A percentile compares a stretch with the other conserved stretches of the same genome.
Conservation (phyloP, 2,888 invertebrate genomes). For the Archips xylosteana region DNA sequence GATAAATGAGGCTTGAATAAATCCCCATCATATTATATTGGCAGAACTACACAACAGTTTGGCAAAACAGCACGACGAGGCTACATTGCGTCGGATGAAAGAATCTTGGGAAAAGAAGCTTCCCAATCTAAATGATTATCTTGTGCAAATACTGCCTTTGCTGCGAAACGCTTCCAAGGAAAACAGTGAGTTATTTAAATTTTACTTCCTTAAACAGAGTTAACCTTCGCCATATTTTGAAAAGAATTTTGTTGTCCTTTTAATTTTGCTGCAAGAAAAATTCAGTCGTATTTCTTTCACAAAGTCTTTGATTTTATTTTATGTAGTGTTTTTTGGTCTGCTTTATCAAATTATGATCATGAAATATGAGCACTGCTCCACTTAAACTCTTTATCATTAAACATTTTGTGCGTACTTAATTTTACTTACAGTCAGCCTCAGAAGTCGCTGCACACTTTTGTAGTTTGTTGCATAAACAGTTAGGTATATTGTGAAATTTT, state of each 20-base stretch:
- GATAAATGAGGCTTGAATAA: too few species aligned
- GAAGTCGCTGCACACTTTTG: too few species aligned
- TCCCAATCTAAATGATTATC: slow-evolving; percentile 70
- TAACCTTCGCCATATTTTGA: background rate
- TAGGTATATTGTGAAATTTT: too few species aligned
- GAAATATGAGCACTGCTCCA: too few species aligned
- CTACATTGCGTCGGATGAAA: slow-evolving; percentile 68
- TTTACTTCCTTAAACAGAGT: background rate
- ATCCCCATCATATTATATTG: background rate
- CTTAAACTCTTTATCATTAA: too few species aligned
- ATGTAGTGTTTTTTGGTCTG: too few species aligned
- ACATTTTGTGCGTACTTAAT: too few species aligned
- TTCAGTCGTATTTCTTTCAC: background rate
- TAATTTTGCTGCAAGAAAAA: background rate
- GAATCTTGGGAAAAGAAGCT: slow-evolving; percentile 77
- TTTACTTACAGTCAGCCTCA: too few species aligned
- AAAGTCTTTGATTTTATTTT: background rate
- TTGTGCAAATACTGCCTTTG: slow-evolving; percentile 74
- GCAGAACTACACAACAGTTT: slow-evolving; percentile 73
- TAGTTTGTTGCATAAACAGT: too few species aligned
- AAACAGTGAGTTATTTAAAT: slow-evolving; percentile 65
- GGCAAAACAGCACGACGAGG: slow-evolving; percentile 72
- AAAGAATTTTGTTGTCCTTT: background rate
- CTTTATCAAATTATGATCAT: too few species aligned
- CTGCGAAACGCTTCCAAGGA: slow-evolving; percentile 75